A percentile compares a stretch with the other conserved stretches of the same genome.
phyloP scores from a whole-genome alignment of 2,113 vertebrate genomes.

The Cygnus buccinator region DNA sequence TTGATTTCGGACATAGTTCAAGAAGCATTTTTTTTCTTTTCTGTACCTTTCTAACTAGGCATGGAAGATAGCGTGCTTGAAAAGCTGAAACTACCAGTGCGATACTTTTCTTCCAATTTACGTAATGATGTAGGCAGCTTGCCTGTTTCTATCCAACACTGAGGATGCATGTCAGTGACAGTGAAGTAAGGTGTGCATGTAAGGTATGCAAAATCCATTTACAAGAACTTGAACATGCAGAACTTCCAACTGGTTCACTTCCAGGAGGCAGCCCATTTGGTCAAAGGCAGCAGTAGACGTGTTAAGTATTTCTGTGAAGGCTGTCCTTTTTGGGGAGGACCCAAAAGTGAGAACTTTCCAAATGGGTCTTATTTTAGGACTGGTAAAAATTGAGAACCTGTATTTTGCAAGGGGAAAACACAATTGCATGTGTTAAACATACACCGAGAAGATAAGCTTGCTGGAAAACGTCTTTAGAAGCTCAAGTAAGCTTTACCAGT shows the following conservation, averaged over 20 bases:
- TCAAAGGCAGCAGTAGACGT: not conserved
- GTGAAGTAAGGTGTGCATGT: not conserved
- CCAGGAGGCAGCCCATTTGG: not conserved
- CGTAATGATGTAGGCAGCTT: not conserved
- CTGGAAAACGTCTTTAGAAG: not conserved
- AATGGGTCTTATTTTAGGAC: not conserved
- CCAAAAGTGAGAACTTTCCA: not conserved
- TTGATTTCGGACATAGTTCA: not conserved
- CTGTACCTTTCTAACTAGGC: not conserved
- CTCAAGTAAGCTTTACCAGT: not conserved
- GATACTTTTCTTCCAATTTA: not conserved
- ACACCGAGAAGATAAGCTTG: not conserved
- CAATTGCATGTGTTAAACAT: not conserved
- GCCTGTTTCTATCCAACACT: not conserved
- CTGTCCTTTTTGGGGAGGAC: not conserved
- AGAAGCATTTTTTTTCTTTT: not conserved
- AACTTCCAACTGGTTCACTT: not conserved
- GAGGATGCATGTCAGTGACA: rapidly evolving
- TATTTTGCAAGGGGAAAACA: not conserved
- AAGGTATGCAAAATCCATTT: not conserved
- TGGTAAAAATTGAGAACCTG: not conserved
- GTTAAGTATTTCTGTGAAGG: not conserved
- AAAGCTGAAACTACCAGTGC: not conserved
- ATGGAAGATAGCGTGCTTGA: not conserved
- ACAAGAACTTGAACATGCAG: not conserved